Base-by-base conservation (phyloP, 2,797 vertebrate species). In the Paedocypris micromegethes region DNA sequence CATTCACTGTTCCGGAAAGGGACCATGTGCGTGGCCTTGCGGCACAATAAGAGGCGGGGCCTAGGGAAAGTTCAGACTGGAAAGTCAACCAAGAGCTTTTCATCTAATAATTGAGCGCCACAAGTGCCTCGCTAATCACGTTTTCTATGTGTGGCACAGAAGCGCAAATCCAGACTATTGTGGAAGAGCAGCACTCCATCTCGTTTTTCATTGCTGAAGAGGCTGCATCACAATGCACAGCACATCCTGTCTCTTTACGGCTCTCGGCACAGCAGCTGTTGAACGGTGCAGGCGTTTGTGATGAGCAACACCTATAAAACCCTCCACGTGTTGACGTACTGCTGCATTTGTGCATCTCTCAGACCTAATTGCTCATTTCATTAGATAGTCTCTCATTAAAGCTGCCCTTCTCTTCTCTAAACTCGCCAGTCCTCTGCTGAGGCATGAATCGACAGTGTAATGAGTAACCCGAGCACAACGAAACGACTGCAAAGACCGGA, bases 1-100 rank as follows among this genome's bases (percentile, higher is more conserved):
- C 72, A 60, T 40, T 23, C 39, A 67, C 44, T 66, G 62, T 65
- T 56, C 23, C 6, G 56, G n/a, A 76, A 75, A 50, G 9, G 64
- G 51, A 65, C 57, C 44, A 9, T 5, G 49, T 39, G 46, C 43
- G 4, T 6, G 57, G 9, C 59, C 61, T 53, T 5, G 53, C 37
- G 50, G 7, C 4, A 44, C 58, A 71, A 58, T 58, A 55, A 58
- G 45, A 65, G 58, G 55, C 59, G 45, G 56, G 23, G 40, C 61
- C 23, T 57, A 2, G 60, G 46, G 42, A 53, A 65, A 66, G 46
- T 58, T 64, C 5, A 9, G 40, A 40, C 41, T 49, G 38, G 57
- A 46, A 40, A 54, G 55, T 50, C 39, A 0, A 43, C 45, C 5
- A 51, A 56, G 62, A 56, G 67, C 67, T 57, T 57, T 65, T 60